Evolutionary conservation across 1,140 invertebrate species (phyloP), one percentile per base, ranked within the genome.

Genomic region (Lamellibrachia luymesi): DNA sequence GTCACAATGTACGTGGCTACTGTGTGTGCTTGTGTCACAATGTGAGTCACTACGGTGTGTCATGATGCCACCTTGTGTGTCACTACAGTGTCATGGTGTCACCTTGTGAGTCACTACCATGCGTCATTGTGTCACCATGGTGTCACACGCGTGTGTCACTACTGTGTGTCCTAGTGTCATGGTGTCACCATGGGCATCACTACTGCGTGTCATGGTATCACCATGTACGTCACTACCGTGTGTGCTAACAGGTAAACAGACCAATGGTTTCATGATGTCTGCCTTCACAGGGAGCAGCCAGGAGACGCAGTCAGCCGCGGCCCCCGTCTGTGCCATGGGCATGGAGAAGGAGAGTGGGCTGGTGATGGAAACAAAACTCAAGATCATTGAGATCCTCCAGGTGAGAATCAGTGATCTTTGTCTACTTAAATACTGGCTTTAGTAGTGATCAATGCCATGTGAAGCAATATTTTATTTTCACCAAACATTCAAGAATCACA

Each of bases 331-430:
- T 97, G 92, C 95, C 96, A 38, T 97, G 94, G 97, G 97, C 80
- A 96, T 97, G 7, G 96, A 97, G 2, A 95, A 96, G 0, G 98
- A 99, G 95, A 98, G 99, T 96, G 98, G 98, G 0, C 96, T 99
- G 50, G 98, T 99, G 38, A 99, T 99, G 98, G 99, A 99, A 95
- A 99, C 99, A 0, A 99, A 99, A 96, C 97, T 99, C 49, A 99
- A 99, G 97, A 99, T 99, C 93, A 99, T 99, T 92, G 99, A 99
- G 97, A 99, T 99, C 94, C 96, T 99, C 90, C 98, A 99, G 97
- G 98, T 98, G 96, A 51, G 90, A 17, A 22, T 50, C 51, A 2
- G 13, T 8, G 64, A 80, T 80, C 64, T 8, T 80, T 22, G 25
- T 38, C 38, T 22, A 80, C 64, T 80, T 17, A 56, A 56, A 56